These are phyloP conservation scores for Trachythela sp. DNA, from an alignment of 64 coral and sea anemone genomes.

Conservation along the genomic window DNA sequence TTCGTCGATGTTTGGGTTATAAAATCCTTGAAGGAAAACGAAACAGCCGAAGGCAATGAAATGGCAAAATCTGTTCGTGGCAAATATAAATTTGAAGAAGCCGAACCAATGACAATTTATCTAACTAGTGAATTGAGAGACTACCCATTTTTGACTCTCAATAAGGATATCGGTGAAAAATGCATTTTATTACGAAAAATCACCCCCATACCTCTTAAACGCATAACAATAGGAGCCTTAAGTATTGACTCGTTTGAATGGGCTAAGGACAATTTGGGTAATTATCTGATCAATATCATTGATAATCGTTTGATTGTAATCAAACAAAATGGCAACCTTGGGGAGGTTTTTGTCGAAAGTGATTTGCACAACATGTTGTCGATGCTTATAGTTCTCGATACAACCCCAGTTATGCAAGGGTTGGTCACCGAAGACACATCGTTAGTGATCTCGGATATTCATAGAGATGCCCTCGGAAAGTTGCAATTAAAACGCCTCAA, in stretches of 20 bases:
- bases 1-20: neutral
- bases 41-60: neutral
- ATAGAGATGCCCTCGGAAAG: neutral
- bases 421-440: neutral
- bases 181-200: neutral
- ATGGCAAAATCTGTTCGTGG: neutral
- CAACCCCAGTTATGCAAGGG: conserved; percentile 6
- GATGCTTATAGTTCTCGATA: neutral
- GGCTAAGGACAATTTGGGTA: neutral
- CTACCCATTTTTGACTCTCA: neutral
- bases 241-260: neutral
- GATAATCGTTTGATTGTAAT: neutral
- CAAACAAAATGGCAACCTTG: conserved; percentile 9
- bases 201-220: neutral
- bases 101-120: neutral
- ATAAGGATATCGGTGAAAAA: neutral
- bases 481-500: neutral
- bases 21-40: neutral
- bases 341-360: neutral
- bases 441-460: neutral
- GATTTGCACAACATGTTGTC: conserved; percentile 5
- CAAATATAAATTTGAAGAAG: neutral
- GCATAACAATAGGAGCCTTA: neutral
- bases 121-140: neutral
- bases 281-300: neutral